Base-by-base conservation (phyloP, 2,888 invertebrate species). In the Drosophila kambysellisi region DNA sequence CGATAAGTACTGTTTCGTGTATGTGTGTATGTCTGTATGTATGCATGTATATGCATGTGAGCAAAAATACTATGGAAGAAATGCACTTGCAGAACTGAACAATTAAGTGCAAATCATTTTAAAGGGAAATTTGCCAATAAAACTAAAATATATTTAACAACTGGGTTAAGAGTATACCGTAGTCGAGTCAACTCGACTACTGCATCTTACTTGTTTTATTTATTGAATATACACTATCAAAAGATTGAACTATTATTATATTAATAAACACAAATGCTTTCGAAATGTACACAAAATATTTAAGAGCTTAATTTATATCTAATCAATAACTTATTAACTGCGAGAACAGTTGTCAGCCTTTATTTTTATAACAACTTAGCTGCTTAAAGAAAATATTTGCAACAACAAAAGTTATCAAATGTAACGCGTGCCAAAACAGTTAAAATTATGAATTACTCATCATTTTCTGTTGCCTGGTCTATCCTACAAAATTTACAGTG, bases 391-490 rank as follows among this genome's bases (percentile, higher is more conserved):
- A 17, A 48, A 48, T 29, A 30, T 11, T 35, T 41, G 11, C 15
- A 52, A 46, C 41, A 68, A 35, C 20, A 56, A 70, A 15, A 57
- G 7, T 43, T 20, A 32, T 11, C 4, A 9, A 50, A 41, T 51
- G 35, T 20, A 59, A 51, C 61, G 54, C 63, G 75, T 70, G 67
- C 66, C 66, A 63, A 32, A 65, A 37, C 41, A 58, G 4, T 32
- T 43, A 29, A 35, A 39, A 37, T 12, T 4, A 1, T 33, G 17
- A 35, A 77, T 79, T 70, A 74, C 32, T 77, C 79, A 77, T 39
- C 17, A 77, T 39, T n/a, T 43, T 69, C n/a, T 25, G 35, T 33
- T 41, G 15, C 32, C 33, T n/a, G 41, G 69, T 60, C 69, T 74
- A 50, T 60, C 65, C 79, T 37, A n/a, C 25, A 56, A 20, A 50